Evolutionary conservation across 2,797 vertebrate genomes (phyloP).

Genomic region (Paramormyrops hopkinsi): DNA sequence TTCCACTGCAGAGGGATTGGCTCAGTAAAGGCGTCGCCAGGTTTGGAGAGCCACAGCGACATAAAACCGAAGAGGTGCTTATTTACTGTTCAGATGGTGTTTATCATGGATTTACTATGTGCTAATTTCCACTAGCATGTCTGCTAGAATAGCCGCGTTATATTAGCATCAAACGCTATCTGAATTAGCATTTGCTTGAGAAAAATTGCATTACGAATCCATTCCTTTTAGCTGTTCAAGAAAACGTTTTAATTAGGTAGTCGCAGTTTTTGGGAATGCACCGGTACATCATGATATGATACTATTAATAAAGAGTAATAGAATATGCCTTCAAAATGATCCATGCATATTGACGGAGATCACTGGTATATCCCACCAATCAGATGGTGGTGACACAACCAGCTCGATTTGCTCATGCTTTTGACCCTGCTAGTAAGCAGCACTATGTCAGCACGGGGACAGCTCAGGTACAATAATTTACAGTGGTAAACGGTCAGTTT

Average conservation of each 20-base stretch:
- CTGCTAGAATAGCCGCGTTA: neutral
- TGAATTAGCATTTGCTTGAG: neutral
- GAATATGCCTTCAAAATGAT: neutral
- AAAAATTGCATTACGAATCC: neutral
- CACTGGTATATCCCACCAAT: neutral
- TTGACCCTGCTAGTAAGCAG: neutral
- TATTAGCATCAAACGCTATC: neutral
- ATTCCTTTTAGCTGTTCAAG: neutral
- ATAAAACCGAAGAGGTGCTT: neutral
- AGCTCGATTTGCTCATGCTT: neutral
- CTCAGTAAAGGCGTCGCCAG: neutral
- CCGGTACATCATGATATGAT: neutral
- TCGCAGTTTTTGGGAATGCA: neutral
- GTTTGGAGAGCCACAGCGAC: neutral
- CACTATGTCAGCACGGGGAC: neutral
- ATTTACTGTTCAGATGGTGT: neutral
- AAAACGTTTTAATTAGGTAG: neutral
- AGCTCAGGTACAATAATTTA: neutral
- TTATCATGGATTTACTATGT: neutral
- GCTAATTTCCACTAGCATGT: neutral
- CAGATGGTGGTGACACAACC: neutral
- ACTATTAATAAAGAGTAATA: neutral
- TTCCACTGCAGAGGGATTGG: neutral
- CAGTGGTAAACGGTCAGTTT: neutral
- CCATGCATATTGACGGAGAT: neutral